These are phyloP conservation scores for Leucophora obtusa DNA, from an alignment of 2,888 invertebrate species.

Conservation along the genomic window DNA sequence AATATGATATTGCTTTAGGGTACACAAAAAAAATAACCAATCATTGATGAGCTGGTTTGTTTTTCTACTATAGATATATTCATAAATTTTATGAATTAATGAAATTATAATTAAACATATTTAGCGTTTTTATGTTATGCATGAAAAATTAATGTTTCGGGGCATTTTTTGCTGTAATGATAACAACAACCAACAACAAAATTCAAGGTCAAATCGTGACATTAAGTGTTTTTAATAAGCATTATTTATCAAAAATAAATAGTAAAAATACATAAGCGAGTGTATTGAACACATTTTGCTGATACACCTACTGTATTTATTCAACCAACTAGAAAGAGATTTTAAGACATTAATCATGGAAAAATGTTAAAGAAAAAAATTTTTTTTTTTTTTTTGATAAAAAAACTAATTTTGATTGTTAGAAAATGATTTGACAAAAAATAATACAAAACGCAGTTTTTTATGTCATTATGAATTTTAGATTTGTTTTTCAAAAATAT, in stretches of 20 bases:
- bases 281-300: not conserved
- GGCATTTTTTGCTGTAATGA: not conserved
- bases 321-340: not conserved
- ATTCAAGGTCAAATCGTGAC: conserved; percentile 40
- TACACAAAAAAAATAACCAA: not conserved
- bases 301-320: not conserved
- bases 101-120: conserved; percentile 18
- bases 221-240: conserved; percentile 12
- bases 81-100: conserved; percentile 13
- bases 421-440: no score
- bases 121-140: not conserved
- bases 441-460: no score
- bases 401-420: no score
- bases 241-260: not conserved
- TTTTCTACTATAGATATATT: not conserved
- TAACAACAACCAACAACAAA: not conserved
- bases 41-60: conserved; percentile 1
- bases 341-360: no score
- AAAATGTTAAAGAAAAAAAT: no score
- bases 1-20: conserved; percentile 1
- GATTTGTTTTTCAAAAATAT: no score
- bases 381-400: no score
- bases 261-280: conserved; percentile 3
- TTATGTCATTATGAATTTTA: no score
- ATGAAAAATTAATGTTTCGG: conserved; percentile 24